A percentile compares a stretch with the other conserved stretches of the same genome.
Conservation (phyloP, 2,888 invertebrate species). For the Chirona hameri region DNA sequence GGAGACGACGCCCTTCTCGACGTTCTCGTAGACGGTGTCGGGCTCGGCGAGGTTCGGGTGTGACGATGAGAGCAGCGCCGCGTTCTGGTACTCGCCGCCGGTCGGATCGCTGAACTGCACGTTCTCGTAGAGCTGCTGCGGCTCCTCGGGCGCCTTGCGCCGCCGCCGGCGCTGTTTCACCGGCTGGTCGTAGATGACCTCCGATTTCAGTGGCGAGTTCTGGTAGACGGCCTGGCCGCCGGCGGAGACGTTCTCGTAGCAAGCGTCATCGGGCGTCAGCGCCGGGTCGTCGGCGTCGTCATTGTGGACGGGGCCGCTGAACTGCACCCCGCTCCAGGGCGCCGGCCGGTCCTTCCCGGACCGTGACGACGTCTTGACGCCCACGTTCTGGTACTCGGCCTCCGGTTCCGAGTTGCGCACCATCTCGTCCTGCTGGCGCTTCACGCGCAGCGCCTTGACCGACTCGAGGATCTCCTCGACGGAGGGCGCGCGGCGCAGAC, state of each 20-base stretch:
- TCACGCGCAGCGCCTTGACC: constrained; percentile 40
- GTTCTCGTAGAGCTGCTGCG: constrained; percentile 32
- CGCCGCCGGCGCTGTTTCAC: constrained; percentile 34
- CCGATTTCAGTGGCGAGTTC: constrained; percentile 36
- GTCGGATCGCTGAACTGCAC: constrained; percentile 31
- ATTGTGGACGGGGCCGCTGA: constrained; percentile 33
- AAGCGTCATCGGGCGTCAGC: constrained; percentile 13
- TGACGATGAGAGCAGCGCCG: background rate
- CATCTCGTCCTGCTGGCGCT: constrained; percentile 34
- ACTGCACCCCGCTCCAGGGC: constrained; percentile 29
- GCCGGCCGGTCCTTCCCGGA: background rate
- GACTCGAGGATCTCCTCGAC: constrained; percentile 41
- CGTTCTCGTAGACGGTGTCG: constrained; percentile 39
- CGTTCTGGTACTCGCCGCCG: constrained; percentile 39
- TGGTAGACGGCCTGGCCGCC: constrained; percentile 37
- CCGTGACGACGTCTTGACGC: background rate
- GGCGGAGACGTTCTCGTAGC: constrained; percentile 38
- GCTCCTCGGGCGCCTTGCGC: background rate
- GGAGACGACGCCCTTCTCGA: constrained; percentile 36
- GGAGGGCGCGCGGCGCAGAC: constrained; percentile 38
- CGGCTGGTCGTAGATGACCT: constrained; percentile 40
- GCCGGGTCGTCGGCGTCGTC: constrained; percentile 30
- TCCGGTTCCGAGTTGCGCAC: constrained; percentile 36
- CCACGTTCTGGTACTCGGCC: constrained; percentile 35
- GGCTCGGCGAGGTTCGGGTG: constrained; percentile 33